phyloP scores from a whole-genome alignment of 2,888 invertebrate species.

The Megalurothrips usitatus region DNA sequence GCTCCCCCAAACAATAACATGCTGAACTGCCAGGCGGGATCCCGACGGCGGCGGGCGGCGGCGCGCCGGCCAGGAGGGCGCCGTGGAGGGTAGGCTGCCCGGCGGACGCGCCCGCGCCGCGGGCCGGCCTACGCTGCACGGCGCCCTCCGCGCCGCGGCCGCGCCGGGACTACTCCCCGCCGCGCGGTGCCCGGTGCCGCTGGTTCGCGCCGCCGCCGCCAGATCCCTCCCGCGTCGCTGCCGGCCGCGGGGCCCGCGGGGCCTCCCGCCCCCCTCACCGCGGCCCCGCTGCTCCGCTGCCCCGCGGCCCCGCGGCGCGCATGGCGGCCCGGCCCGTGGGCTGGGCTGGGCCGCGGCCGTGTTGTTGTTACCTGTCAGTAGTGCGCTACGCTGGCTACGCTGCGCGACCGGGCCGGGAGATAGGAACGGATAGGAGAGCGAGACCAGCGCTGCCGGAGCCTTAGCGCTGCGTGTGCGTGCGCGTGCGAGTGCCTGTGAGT shows the following conservation, averaged over 20 bases:
- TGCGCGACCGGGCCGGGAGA: too few species aligned
- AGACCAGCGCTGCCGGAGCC: background rate
- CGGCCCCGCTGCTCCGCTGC: background rate
- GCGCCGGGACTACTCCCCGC: background rate
- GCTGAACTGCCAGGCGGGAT: too few species aligned
- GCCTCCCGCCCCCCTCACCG: background rate
- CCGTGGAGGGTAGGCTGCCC: conserved; percentile 1
- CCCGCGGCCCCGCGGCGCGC: background rate
- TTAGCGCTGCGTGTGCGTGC: background rate
- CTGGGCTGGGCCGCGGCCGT: background rate
- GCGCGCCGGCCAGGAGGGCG: background rate
- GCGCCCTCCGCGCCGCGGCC: background rate
- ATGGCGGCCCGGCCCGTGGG: background rate
- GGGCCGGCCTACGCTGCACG: background rate
- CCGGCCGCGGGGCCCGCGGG: background rate
- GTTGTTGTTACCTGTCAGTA: background rate
- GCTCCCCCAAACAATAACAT: background rate
- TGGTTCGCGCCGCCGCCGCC: background rate
- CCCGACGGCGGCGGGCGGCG: background rate
- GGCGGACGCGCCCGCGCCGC: background rate
- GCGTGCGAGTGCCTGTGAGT: background rate
- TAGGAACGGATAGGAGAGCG: too few species aligned
- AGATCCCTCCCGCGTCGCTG: background rate
- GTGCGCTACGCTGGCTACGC: too few species aligned
- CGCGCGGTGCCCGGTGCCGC: background rate